Base-by-base conservation (phyloP, 2,888 invertebrate species). In the Druceiella hillmani region DNA sequence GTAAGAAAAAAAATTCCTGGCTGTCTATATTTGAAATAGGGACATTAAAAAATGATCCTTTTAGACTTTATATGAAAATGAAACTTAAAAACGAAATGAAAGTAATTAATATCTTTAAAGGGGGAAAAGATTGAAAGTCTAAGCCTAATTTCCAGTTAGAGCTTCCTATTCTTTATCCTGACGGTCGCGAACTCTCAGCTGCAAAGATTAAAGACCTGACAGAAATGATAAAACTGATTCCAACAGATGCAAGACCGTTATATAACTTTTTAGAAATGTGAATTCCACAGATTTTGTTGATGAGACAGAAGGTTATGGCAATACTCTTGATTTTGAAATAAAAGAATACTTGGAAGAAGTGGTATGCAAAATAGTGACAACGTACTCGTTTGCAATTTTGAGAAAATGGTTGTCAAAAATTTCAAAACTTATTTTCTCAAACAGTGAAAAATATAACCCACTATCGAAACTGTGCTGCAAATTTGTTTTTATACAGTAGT, bases 301-400 rank as follows among this genome's bases (percentile, higher is more conserved):
- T 34, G 38, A 38, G 33, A 14, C 26, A 9, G 38, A 38, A 26
- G 38, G 38, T 14, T 35, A 34, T 38, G 38, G 38, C n/a, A n/a
- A 24, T n/a, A 34, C 38, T 17, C 4, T 33, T 16, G 38, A 38
- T 37, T 37, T 37, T 15, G 34, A 35, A 33, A 28, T 22, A 20
- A 17, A 35, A 35, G 33, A 25, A 25, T 25, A 25, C 10, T 25
- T 25, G 4, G 25, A 25, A 25, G 25, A 25, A 25, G 10, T 12
- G n/a, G n/a, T n/a, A n/a, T n/a, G n/a, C n/a, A 20, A 7, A 20
- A 20, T 20, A n/a, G n/a, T n/a, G n/a, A n/a, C n/a, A n/a, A n/a
- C n/a, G n/a, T n/a, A n/a, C n/a, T n/a, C n/a, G n/a, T 7, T 20
- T 20, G 22, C n/a, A 13, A 29, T 29, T 29, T 29, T 29, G 15